Conservation (phyloP, 2,888 invertebrate species). For the Pasiphila rectangulata region DNA sequence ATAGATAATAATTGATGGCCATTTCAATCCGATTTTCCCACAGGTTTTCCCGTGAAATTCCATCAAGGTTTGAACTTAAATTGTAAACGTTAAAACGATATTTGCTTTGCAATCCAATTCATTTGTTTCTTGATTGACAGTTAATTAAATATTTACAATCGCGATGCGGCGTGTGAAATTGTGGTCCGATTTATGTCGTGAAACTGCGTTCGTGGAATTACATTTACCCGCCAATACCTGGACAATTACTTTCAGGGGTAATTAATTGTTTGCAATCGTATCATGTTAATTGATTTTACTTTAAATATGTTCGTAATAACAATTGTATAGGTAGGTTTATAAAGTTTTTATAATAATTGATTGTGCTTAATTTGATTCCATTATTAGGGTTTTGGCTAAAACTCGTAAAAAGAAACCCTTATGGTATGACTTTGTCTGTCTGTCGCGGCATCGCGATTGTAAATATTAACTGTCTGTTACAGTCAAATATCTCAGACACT, state of each 20-base stretch:
- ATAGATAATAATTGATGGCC: neutral
- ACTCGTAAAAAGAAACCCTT: no score
- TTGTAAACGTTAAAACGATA: neutral
- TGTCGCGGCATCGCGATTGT: no score
- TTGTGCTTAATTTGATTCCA: no score
- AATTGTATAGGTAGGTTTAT: no score
- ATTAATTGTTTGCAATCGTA: neutral
- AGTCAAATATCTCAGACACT: no score
- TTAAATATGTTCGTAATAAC: no score
- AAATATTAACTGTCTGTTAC: no score
- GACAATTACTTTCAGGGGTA: neutral
- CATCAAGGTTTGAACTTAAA: neutral
- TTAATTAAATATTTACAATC: conserved; percentile 25
- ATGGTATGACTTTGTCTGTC: no score
- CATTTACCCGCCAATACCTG: conserved; percentile 4
- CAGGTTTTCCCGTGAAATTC: neutral
- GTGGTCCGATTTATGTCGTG: conserved; percentile 19
- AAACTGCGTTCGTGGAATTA: conserved; percentile 13
- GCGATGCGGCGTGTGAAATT: conserved; percentile 18
- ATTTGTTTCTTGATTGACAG: conserved; percentile 15
- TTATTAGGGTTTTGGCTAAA: no score
- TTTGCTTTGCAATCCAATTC: conserved; percentile 10
- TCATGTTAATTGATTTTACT: neutral
- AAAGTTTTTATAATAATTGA: no score
- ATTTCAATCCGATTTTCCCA: neutral